A percentile compares a stretch with the other conserved stretches of the same genome.
These are phyloP conservation scores for Crocallis elinguaria DNA, from an alignment of 2,888 invertebrate genomes.

Conservation along the genomic window DNA sequence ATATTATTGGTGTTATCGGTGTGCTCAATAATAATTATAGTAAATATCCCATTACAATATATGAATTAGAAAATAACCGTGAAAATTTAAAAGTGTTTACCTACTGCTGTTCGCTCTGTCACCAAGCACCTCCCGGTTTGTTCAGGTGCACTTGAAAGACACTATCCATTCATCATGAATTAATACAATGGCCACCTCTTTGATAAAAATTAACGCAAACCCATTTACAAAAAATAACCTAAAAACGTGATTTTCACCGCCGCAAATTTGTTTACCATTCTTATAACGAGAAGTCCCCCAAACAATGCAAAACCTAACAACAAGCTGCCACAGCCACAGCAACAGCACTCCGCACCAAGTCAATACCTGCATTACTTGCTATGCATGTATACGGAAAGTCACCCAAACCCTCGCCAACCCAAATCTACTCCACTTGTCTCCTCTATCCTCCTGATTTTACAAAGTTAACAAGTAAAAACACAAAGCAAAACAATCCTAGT, in stretches of 20 bases:
- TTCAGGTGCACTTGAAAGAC: too few relatives aligned
- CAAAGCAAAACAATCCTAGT: constrained; percentile 38
- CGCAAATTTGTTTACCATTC: not conserved
- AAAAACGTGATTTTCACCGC: not conserved
- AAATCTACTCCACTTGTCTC: constrained; percentile 64
- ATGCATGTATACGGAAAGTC: constrained; percentile 50
- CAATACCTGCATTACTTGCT: constrained; percentile 31
- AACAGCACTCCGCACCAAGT: constrained; percentile 9
- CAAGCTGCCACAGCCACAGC: not conserved
- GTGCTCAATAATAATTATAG: too few relatives aligned
- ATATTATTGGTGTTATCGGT: too few relatives aligned
- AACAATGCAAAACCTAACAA: not conserved
- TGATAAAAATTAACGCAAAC: too few relatives aligned
- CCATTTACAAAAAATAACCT: too few relatives aligned
- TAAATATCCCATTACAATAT: too few relatives aligned
- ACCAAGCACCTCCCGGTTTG: too few relatives aligned
- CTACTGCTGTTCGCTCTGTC: too few relatives aligned
- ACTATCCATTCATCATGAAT: too few relatives aligned
- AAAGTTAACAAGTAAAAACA: constrained; percentile 39
- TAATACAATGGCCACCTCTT: too few relatives aligned
- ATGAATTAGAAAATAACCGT: too few relatives aligned
- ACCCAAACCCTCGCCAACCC: constrained; percentile 52
- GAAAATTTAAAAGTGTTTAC: too few relatives aligned
- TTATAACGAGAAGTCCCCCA: not conserved
- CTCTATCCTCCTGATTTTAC: constrained; percentile 53